Evolutionary conservation across 2,888 invertebrate genomes (phyloP), one percentile per base, ranked within the genome.

Genomic region (Microctonus aethiopoides): DNA sequence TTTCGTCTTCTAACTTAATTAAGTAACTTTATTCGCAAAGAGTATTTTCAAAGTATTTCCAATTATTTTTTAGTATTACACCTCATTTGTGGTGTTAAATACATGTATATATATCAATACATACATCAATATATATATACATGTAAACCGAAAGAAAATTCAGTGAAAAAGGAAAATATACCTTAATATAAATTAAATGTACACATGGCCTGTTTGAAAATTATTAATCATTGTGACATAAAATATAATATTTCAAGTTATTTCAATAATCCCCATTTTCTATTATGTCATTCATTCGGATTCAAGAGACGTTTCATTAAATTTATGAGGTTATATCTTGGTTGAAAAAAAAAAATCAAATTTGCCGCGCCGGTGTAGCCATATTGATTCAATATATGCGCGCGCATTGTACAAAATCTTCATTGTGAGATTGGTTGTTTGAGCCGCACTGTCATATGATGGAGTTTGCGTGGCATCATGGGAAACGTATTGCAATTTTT

Each of bases 11-110:
- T n/a, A n/a, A n/a, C n/a, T n/a, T 63, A 56, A 63, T 54, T 64
- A 72, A 80, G 74, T 80, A 75, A 78, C n/a, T n/a, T 83, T 74
- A 79, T 83, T 84, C 83, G 83, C 82, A 83, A 84, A 86, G 84
- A 85, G 84, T 84, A 85, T 85, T 83, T 85, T 84, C 83, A 81
- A 86, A 86, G 86, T 85, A 86, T 86, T 86, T 84, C 79, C 81
- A 84, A 82, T 85, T 84, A 85, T 85, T 86, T 86, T 86, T 84
- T 86, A 86, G 86, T 86, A 86, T 86, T 85, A 85, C 78, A 78
- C 77, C 6, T 16, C 75, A 69, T 70, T 65, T 61, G 76, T 56
- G 65, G 74, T 80, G 80, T 74, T 71, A 74, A 74, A 71, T 69
- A 74, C 74, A 72, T 74, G n/a, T n/a, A n/a, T n/a, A n/a, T n/a